Conservation (phyloP, 2,797 vertebrate genomes). For the Acipenser ruthenus region DNA sequence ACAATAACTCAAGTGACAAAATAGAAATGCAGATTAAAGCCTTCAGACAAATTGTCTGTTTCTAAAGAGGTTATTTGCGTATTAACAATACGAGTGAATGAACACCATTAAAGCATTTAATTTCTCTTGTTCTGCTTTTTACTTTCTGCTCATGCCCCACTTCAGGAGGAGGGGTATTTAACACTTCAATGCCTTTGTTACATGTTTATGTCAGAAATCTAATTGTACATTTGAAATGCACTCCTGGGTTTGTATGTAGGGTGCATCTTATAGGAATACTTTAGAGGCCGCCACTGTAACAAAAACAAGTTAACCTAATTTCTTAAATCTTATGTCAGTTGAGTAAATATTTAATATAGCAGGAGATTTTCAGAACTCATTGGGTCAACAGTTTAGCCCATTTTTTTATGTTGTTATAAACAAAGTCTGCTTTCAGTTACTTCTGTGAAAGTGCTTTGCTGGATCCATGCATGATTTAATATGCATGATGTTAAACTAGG, state of each 20-base stretch:
- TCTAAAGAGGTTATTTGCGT: too few species aligned
- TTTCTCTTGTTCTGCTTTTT: too few species aligned
- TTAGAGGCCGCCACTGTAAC: too few species aligned
- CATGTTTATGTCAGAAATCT: neutral
- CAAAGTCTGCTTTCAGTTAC: conserved; percentile 83
- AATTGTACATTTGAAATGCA: neutral
- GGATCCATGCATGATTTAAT: conserved; percentile 78
- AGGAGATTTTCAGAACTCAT: conserved; percentile 55
- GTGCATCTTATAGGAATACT: too few species aligned
- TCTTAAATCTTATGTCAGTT: conserved; percentile 57
- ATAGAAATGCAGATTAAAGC: too few species aligned
- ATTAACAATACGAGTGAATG: too few species aligned
- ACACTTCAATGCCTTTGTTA: neutral
- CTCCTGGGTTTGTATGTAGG: neutral
- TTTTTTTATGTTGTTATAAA: conserved; percentile 52
- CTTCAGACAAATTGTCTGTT: too few species aligned
- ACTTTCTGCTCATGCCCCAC: too few species aligned
- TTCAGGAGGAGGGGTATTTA: too few species aligned
- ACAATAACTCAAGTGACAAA: too few species aligned
- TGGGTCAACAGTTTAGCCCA: conserved; percentile 69
- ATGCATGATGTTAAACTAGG: conserved; percentile 81
- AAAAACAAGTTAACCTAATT: conserved; percentile 53
- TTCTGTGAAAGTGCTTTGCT: conserved; percentile 76
- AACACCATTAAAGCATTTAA: too few species aligned
- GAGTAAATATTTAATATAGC: conserved; percentile 69